phyloP scores from a whole-genome alignment of 2,797 vertebrate genomes.

The Enteromius anoplus region DNA sequence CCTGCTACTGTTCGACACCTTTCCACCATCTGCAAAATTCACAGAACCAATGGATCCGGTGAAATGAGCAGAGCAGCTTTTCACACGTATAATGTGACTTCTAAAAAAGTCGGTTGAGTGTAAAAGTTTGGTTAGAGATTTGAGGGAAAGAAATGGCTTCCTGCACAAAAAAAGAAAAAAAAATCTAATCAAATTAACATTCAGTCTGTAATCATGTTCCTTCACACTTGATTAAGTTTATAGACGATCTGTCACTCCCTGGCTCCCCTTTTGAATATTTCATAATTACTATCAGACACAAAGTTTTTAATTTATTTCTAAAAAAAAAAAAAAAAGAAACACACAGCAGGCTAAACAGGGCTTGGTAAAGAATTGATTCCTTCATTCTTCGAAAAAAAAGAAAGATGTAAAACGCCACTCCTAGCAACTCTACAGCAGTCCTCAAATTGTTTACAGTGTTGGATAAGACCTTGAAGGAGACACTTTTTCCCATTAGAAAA shows the following conservation, averaged over 20 bases:
- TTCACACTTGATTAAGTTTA: conserved; percentile 75
- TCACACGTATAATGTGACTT: not conserved
- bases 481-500: conserved; percentile 3
- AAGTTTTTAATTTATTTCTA: conserved; percentile 70
- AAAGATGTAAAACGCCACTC: not conserved
- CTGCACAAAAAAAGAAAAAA: conserved; percentile 51
- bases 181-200: conserved; percentile 72
- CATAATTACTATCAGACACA: conserved; percentile 70
- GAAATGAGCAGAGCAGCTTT: conserved; percentile 21
- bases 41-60: conserved; percentile 19
- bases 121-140: conserved; percentile 56
- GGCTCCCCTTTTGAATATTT: conserved; percentile 68
- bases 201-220: conserved; percentile 69
- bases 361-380: conserved; percentile 8
- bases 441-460: conserved; percentile 18
- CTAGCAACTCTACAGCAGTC: not conserved
- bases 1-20: conserved; percentile 27
- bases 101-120: not conserved
- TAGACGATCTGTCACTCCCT: conserved; percentile 70
- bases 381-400: not conserved
- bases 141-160: conserved; percentile 64
- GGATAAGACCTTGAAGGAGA: not conserved
- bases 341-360: not conserved
- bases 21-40: conserved; percentile 22
- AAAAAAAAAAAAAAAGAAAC: not conserved